Percentiles rank a stretch among this genome's conserved stretches.
Evolutionary conservation across 1,140 invertebrate genomes (phyloP).

Genomic region (Palaemon carinicauda): DNA sequence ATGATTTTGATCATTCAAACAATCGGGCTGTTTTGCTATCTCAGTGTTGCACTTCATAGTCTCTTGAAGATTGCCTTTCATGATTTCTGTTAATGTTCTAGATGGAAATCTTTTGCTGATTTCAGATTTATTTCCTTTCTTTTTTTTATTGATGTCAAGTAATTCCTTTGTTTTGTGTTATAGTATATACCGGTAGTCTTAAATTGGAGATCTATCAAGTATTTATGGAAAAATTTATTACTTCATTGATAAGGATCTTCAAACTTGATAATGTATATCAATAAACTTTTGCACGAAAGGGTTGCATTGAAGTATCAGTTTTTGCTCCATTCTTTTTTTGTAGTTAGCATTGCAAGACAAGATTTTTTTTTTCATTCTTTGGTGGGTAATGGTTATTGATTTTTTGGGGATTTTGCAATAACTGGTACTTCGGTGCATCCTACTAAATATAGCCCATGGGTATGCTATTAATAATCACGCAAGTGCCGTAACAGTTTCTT

Average conservation of each 20-base stretch:
- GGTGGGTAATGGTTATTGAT: background rate
- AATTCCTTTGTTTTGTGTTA: background rate
- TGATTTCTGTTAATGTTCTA: background rate
- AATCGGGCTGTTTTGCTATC: background rate
- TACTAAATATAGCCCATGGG: background rate
- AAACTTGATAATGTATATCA: too few relatives aligned
- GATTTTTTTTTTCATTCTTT: too few relatives aligned
- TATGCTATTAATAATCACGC: conserved; percentile 20
- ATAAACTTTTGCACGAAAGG: too few relatives aligned
- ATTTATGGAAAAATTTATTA: too few relatives aligned
- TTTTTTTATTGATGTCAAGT: background rate
- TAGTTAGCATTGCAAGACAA: too few relatives aligned
- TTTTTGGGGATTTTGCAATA: background rate
- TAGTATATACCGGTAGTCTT: too few relatives aligned
- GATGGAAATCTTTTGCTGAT: background rate
- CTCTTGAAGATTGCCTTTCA: background rate
- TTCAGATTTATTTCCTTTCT: background rate
- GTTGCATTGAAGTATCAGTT: too few relatives aligned
- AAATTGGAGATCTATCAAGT: too few relatives aligned
- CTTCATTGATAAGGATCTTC: too few relatives aligned
- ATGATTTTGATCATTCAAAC: too few relatives aligned
- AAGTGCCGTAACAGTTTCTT: conserved; percentile 47
- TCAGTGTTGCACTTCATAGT: background rate
- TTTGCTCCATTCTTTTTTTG: too few relatives aligned
- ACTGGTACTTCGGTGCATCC: conserved; percentile 12